A percentile compares a stretch with the other conserved stretches of the same genome.
phyloP scores from a whole-genome alignment of 2,113 vertebrate genomes.

The Protobothrops mucrosquamatus region DNA sequence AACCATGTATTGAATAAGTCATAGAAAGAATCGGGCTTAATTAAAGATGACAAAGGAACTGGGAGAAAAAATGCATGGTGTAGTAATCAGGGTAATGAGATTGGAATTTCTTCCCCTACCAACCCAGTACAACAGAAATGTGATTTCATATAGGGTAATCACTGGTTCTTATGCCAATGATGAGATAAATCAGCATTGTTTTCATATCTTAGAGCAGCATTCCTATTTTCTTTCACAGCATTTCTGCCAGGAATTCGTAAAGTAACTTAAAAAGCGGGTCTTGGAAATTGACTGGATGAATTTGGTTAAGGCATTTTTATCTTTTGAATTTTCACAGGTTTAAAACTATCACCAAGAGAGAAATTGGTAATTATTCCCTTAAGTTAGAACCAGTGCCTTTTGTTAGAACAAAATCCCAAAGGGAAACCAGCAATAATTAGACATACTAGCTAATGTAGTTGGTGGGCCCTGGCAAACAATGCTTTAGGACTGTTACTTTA shows the following conservation, averaged over 20 bases:
- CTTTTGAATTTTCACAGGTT: conserved; percentile 34
- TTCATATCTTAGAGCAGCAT: neutral
- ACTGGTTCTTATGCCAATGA: neutral
- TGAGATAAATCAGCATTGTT: neutral
- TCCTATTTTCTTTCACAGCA: neutral
- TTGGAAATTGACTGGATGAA: neutral
- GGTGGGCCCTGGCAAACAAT: conserved; percentile 16
- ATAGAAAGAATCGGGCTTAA: conserved; percentile 47
- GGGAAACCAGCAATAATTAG: conserved; percentile 1
- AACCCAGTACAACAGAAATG: neutral
- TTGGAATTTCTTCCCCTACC: neutral
- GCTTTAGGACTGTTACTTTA: conserved; percentile 20
- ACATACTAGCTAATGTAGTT: conserved; percentile 28
- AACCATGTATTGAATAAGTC: conserved; percentile 55
- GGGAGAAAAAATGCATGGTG: conserved; percentile 51
- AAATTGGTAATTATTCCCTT: neutral
- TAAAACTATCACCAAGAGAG: conserved; percentile 23
- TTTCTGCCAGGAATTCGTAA: neutral
- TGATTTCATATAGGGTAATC: neutral
- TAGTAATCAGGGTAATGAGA: conserved; percentile 34
- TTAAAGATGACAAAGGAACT: conserved; percentile 68
- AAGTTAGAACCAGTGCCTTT: neutral
- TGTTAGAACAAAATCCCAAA: neutral
- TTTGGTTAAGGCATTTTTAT: neutral
- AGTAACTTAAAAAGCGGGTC: neutral